Base-by-base conservation (phyloP, 2,888 invertebrate species). In the Lasius fuliginosus region DNA sequence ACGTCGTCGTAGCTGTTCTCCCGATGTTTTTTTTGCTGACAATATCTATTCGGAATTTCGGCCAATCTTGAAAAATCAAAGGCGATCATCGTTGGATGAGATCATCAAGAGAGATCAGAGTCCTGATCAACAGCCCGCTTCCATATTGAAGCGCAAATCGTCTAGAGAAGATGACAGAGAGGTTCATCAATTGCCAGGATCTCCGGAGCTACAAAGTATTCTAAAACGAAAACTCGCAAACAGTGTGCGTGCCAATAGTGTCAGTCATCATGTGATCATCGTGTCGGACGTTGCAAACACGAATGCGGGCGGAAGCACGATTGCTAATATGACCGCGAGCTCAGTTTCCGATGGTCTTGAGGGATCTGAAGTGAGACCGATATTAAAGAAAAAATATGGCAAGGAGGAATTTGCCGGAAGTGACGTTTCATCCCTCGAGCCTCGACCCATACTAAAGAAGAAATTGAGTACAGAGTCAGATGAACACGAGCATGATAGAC, bases 371-470 rank as follows among this genome's bases (percentile, higher is more conserved):
- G 96, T 98, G 0, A 96, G 97, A 90, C 98, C 98, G 2, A 98
- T 98, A 91, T 95, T 98, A 15, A 98, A 98, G 95, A 97, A 98
- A 95, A 98, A 98, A 93, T 97, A 97, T 92, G 96, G 97, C 91
- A 96, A 97, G 6, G 97, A 97, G 92, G 97, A 97, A 93, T 92
- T 93, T 0, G 91, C 92, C 4, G 92, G 93, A 8, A 92, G 92
- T 75, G 94, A 94, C 83, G 91, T 91, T 33, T 91, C 92, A 3
- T 94, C 92, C 1, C 82, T 92, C 40, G 94, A 94, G 68, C 95
- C 95, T 1, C 94, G 95, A 94, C 98, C 98, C 4, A 98, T 98
- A 92, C 94, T 98, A 58, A 98, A 98, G 95, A 98, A 98, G 95
- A 98, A 98, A 94, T 97, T 97, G 0, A 97, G 97, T 87, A 96